Percentiles rank a stretch among this genome's conserved stretches.
phyloP scores from a whole-genome alignment of 2,888 invertebrate genomes.

The Corythucha ciliata region DNA sequence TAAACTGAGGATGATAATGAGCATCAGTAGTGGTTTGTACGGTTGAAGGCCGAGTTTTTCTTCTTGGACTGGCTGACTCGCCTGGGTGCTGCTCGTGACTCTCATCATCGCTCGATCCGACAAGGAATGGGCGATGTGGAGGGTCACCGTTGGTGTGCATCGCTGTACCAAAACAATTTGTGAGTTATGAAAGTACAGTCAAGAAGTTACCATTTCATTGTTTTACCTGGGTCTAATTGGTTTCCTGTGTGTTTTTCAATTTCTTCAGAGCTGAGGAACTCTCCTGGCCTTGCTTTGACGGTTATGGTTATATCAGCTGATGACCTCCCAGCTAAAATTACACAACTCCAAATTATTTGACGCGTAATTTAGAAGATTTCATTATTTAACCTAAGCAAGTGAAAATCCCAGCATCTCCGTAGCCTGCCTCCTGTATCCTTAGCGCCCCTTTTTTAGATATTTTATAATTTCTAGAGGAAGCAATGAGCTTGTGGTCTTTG shows the following conservation, averaged over 20 bases:
- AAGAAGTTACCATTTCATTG: not conserved
- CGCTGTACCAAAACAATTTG: slow-evolving; percentile 19
- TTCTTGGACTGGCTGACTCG: slow-evolving; percentile 36
- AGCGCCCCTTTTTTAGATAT: slow-evolving; percentile 86
- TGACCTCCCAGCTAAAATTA: slow-evolving; percentile 56
- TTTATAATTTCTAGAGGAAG: slow-evolving; percentile 72
- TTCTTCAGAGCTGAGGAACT: slow-evolving; percentile 72
- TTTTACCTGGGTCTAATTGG: slow-evolving; percentile 39
- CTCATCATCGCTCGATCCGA: slow-evolving; percentile 50
- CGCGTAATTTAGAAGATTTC: not conserved
- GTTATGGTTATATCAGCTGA: slow-evolving; percentile 70
- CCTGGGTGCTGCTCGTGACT: slow-evolving; percentile 56
- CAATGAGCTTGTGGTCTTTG: slow-evolving; percentile 61
- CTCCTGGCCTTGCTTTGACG: slow-evolving; percentile 69
- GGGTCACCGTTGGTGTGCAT: slow-evolving; percentile 32
- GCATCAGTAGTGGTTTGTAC: slow-evolving; percentile 28
- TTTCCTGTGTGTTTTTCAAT: slow-evolving; percentile 50
- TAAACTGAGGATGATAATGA: slow-evolving; percentile 1
- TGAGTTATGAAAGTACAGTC: not conserved
- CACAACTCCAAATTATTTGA: not conserved
- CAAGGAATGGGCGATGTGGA: slow-evolving; percentile 31
- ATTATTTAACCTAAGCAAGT: slow-evolving; percentile 59
- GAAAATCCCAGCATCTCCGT: slow-evolving; percentile 74
- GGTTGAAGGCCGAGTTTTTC: slow-evolving; percentile 12
- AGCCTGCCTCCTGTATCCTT: slow-evolving; percentile 68